Evolutionary conservation across 2,113 vertebrate genomes (phyloP), one percentile per base, ranked within the genome.

Genomic region (Malaclemys terrapin): DNA sequence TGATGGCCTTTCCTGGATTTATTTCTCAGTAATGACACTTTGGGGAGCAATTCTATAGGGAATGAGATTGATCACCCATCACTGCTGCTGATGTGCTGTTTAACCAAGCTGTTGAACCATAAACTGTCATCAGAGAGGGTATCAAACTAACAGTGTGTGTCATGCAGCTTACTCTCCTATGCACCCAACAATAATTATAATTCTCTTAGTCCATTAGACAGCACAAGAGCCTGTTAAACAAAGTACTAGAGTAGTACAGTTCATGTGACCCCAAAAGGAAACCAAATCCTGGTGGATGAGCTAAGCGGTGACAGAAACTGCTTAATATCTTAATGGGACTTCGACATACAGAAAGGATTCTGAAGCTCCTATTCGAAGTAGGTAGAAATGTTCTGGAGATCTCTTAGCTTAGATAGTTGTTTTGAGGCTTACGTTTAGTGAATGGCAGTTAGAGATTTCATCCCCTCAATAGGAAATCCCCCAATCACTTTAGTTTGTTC

Each of bases 21-120:
- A 97, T 97, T 97, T 93, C 91, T 98, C 88, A 96, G 87, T 98
- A 97, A 98, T 97, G 93, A 95, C 90, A 97, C 97, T 98, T 98
- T 97, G 8, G 97, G 97, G 98, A 98, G 91, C 96, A 97, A 93
- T 97, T 97, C 98, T 96, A 88, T 93, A 80, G 97, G 98, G 98
- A 97, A 97, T 89, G 96, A 98, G 96, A 98, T 98, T 98, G 98
- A 98, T 98, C 97, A 98, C 98, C 98, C 98, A 98, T 98, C 98
- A 95, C 94, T 96, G 93, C 92, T 96, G 97, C 94, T 98, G 98
- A 98, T 98, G 95, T 98, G 97, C 97, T 98, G 94, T 98, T 98
- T 98, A 98, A 98, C 97, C 98, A 98, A 98, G 85, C 93, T 97
- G 87, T 90, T 98, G 98, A 98, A 97, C 98, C 98, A 98, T 97